Conservation (phyloP, 1,140 invertebrate genomes). For the Temnothorax longispinosus region DNA sequence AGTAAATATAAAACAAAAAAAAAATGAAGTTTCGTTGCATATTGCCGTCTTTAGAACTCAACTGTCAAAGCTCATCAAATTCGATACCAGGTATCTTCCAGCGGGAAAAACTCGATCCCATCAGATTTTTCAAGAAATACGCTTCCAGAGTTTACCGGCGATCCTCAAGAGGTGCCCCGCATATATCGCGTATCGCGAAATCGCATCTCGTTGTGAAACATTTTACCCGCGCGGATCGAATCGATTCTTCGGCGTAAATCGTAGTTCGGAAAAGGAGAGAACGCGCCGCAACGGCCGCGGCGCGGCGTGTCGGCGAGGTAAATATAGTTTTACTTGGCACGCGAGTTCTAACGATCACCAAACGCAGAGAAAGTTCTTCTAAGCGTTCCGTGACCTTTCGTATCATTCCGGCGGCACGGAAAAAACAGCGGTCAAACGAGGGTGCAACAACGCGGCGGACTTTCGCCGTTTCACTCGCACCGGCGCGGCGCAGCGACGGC, state of each 20-base stretch:
- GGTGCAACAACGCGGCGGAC: slow-evolving; percentile 43
- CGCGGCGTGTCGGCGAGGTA: slow-evolving; percentile 30
- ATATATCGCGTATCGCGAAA: not conserved
- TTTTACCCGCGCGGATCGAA: slow-evolving; percentile 31
- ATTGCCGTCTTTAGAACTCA: not conserved
- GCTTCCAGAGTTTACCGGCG: not conserved
- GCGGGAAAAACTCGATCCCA: not conserved
- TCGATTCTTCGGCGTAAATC: slow-evolving; percentile 38
- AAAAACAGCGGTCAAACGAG: slow-evolving; percentile 59
- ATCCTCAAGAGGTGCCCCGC: too few species aligned
- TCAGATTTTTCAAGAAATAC: not conserved
- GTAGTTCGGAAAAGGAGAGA: slow-evolving; percentile 45
- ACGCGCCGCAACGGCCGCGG: slow-evolving; percentile 15
- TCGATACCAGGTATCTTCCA: not conserved
- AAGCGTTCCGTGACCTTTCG: slow-evolving; percentile 64
- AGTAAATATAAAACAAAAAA: not conserved
- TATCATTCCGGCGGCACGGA: slow-evolving; percentile 42
- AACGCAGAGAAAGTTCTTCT: slow-evolving; percentile 63
- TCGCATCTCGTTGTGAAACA: slow-evolving; percentile 10
- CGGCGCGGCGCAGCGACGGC: not conserved
- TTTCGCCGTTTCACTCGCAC: slow-evolving; percentile 62
- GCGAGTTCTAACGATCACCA: slow-evolving; percentile 58
- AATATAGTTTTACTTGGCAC: slow-evolving; percentile 60
- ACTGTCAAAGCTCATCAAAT: not conserved
- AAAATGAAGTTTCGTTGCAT: not conserved